These are phyloP conservation scores for Polydrusus pterygomalis DNA, from an alignment of 2,888 invertebrate genomes.

Conservation along the genomic window DNA sequence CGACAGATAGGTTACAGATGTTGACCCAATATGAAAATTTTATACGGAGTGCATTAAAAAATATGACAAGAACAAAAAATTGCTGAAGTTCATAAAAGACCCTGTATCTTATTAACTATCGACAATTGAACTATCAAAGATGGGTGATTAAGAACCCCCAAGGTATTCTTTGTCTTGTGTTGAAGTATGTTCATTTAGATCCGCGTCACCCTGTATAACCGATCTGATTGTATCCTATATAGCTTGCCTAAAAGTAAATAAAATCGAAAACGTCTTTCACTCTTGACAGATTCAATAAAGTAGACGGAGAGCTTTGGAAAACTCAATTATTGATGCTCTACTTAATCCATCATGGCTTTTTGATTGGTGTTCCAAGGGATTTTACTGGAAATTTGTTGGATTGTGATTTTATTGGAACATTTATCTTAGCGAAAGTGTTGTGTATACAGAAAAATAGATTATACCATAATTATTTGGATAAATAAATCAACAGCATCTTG, in stretches of 20 bases:
- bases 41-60: no score
- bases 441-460: background rate
- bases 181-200: no score
- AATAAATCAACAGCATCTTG: no score
- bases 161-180: no score
- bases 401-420: background rate
- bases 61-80: no score
- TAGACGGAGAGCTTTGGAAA: constrained; percentile 3
- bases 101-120: no score
- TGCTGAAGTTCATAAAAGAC: no score
- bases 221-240: background rate
- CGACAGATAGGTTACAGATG: no score
- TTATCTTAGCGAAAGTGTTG: background rate
- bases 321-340: constrained; percentile 16
- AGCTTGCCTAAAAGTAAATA: background rate
- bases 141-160: no score
- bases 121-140: no score
- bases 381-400: constrained; percentile 4
- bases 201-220: no score
- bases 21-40: no score
- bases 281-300: constrained; percentile 18
- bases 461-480: background rate
- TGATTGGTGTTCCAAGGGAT: constrained; percentile 4
- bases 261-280: constrained; percentile 5
- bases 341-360: constrained; percentile 16